phyloP scores from a whole-genome alignment of 2,888 invertebrate species.

The Phytoseiulus persimilis region DNA sequence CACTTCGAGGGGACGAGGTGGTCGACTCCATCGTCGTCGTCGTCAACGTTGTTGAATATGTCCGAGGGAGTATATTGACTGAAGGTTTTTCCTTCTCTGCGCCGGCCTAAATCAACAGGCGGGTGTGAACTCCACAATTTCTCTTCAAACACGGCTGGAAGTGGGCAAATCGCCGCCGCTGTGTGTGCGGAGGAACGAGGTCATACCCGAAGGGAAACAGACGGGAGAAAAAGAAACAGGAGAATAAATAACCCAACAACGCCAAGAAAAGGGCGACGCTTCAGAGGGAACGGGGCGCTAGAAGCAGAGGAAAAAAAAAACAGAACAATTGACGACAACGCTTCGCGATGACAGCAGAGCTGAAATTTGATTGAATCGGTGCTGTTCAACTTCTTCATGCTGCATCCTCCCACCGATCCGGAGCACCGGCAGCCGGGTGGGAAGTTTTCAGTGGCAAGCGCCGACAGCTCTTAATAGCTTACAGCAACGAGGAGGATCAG shows the following conservation, averaged over 20 bases:
- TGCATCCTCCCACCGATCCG: not conserved
- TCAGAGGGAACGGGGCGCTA: not conserved
- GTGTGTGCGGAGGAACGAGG: not conserved
- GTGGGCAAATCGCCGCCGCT: not conserved
- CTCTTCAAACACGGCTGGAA: not conserved
- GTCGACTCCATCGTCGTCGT: not conserved
- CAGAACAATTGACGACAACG: not conserved
- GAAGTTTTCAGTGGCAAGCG: not conserved
- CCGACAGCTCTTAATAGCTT: not conserved
- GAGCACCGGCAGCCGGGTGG: not conserved
- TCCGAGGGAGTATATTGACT: not conserved
- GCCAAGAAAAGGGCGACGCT: not conserved
- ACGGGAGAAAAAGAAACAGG: not conserved
- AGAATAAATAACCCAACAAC: not conserved
- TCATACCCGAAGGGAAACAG: not conserved
- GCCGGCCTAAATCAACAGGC: not conserved
- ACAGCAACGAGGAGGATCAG: not conserved
- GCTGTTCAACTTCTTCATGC: not conserved
- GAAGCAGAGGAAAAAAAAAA: not conserved
- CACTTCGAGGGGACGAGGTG: not conserved
- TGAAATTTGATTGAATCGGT: not conserved
- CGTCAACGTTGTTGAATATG: not conserved
- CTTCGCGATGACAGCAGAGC: not conserved
- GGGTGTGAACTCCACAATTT: not conserved
- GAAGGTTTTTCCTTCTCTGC: not conserved